Percentiles rank a stretch among this genome's conserved stretches.
These are phyloP conservation scores for Cyclura pinguis DNA, from an alignment of 2,797 vertebrate genomes.

Conservation along the genomic window DNA sequence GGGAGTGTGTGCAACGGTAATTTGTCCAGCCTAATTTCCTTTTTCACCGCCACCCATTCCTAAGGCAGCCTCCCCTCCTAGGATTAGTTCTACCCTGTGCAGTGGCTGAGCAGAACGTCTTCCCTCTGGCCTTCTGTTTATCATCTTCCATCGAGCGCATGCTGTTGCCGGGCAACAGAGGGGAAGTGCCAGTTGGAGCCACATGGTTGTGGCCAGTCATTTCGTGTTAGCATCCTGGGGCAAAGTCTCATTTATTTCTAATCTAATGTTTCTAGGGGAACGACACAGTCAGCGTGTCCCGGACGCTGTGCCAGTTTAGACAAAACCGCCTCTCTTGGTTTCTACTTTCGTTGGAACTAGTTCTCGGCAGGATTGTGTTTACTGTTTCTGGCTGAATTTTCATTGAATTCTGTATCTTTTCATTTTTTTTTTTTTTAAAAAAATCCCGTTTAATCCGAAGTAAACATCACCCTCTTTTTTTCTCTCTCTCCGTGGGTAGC, in stretches of 20 bases:
- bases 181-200: slow-evolving; percentile 65
- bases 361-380: slow-evolving; percentile 40
- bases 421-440: no score
- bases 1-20: slow-evolving; percentile 29
- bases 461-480: background rate
- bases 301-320: slow-evolving; percentile 28
- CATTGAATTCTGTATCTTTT: slow-evolving; percentile 11
- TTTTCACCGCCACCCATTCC: slow-evolving; percentile 24
- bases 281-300: slow-evolving; percentile 30
- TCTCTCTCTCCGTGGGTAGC: slow-evolving; percentile 3
- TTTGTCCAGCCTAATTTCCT: slow-evolving; percentile 38
- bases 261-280: slow-evolving; percentile 32
- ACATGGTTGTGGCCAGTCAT: slow-evolving; percentile 49
- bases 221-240: slow-evolving; percentile 39
- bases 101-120: slow-evolving; percentile 24
- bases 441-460: slow-evolving; percentile 2
- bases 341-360: slow-evolving; percentile 36
- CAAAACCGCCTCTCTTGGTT: slow-evolving; percentile 38
- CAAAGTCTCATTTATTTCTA: slow-evolving; percentile 39
- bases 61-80: slow-evolving; percentile 13
- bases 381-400: slow-evolving; percentile 40
- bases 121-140: slow-evolving; percentile 52
- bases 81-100: slow-evolving; percentile 18
- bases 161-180: slow-evolving; percentile 68
- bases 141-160: slow-evolving; percentile 63